Conservation (phyloP, 2,888 invertebrate species). For the Abrostola triplasia region DNA sequence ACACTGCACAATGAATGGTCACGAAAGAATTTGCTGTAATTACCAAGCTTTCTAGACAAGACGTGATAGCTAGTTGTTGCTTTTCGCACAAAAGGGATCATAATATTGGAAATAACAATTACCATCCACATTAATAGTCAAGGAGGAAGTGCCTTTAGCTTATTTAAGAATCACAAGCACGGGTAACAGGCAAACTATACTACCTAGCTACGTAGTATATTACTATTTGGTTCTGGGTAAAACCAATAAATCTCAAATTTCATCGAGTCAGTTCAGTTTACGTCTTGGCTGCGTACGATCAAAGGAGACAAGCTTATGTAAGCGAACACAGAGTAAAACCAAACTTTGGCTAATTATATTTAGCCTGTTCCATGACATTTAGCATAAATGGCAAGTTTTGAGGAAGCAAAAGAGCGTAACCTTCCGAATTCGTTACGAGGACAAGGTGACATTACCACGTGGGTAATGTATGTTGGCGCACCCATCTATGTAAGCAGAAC, state of each 20-base stretch:
- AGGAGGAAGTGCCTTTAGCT: too few species aligned
- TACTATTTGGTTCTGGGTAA: too few species aligned
- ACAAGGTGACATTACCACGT: slow-evolving; percentile 43
- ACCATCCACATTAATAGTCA: too few species aligned
- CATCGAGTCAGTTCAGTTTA: too few species aligned
- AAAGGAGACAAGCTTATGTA: too few species aligned
- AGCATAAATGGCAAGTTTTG: slow-evolving; percentile 32
- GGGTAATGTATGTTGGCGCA: slow-evolving; percentile 39
- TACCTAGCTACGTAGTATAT: too few species aligned
- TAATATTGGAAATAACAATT: too few species aligned
- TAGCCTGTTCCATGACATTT: slow-evolving; percentile 47
- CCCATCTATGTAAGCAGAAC: slow-evolving; percentile 37
- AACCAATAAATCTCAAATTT: too few species aligned
- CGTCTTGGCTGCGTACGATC: too few species aligned
- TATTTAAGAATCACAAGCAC: too few species aligned
- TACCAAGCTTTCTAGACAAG: not conserved
- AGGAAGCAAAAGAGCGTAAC: slow-evolving; percentile 47
- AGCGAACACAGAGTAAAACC: not conserved
- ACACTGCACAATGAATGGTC: not conserved
- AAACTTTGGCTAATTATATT: slow-evolving; percentile 6
- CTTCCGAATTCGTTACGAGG: slow-evolving; percentile 37
- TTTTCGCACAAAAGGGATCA: too few species aligned
- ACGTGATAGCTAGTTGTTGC: not conserved
- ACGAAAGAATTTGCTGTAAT: not conserved
- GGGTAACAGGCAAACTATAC: too few species aligned